Conservation (phyloP, 2,888 invertebrate genomes). For the Biston betularia region DNA sequence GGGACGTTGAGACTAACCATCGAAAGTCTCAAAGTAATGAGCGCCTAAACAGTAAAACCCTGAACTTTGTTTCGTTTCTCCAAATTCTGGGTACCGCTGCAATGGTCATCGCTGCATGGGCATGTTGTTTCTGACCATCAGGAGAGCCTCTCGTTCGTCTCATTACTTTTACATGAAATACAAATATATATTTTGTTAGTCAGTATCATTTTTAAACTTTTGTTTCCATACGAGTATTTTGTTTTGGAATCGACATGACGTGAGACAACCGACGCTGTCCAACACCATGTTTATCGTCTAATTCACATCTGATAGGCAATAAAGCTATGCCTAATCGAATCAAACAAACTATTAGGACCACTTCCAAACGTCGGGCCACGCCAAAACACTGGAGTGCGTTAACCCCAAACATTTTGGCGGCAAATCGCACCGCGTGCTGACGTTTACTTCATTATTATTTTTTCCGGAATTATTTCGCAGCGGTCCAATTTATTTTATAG, state of each 20-base stretch:
- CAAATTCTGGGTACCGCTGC: too few species aligned
- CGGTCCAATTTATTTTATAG: constrained; percentile 85
- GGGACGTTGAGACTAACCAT: too few species aligned
- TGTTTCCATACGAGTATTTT: background rate
- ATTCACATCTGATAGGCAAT: constrained; percentile 50
- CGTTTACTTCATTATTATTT: constrained; percentile 82
- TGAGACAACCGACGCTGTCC: constrained; percentile 15
- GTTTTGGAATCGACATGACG: background rate
- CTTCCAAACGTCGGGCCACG: constrained; percentile 73
- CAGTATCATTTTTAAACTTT: background rate
- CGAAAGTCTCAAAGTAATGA: too few species aligned
- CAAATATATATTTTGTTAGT: background rate
- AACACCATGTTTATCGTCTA: constrained; percentile 39
- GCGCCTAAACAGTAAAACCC: too few species aligned
- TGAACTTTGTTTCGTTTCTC: too few species aligned
- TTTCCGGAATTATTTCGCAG: constrained; percentile 72
- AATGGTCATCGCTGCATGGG: too few species aligned
- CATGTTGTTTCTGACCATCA: too few species aligned
- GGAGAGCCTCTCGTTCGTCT: too few species aligned
- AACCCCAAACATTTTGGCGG: constrained; percentile 82
- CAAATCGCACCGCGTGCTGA: constrained; percentile 65
- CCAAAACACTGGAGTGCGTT: constrained; percentile 84
- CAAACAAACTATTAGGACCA: constrained; percentile 80
- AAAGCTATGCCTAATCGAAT: constrained; percentile 74
- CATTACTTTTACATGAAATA: too few species aligned